These are phyloP conservation scores for Oreotrochilus melanogaster DNA, from an alignment of 2,113 vertebrate genomes.

Conservation along the genomic window DNA sequence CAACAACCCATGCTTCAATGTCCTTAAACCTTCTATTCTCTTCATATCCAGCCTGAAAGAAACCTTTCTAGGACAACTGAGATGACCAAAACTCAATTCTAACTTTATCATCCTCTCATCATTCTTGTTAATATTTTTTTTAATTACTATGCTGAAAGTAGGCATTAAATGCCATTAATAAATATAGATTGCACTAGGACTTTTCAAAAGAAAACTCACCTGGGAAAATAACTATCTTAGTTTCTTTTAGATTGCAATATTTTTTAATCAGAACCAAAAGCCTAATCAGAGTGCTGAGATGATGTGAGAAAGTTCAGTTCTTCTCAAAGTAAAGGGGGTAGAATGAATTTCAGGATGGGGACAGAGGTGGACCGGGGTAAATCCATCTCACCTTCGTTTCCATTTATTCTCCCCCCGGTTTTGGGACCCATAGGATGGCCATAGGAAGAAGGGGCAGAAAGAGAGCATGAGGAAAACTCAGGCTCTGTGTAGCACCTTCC, in stretches of 20 bases:
- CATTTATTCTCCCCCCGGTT: not conserved
- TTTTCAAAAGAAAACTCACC: not conserved
- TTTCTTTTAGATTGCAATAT: not conserved
- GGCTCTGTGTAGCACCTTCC: not conserved
- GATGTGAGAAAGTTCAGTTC: not conserved
- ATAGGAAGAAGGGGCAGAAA: not conserved
- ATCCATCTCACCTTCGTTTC: not conserved
- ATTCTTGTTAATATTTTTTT: not conserved
- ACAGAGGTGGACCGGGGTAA: not conserved
- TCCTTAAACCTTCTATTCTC: not conserved
- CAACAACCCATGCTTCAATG: not conserved
- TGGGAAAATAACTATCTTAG: not conserved
- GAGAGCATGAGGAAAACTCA: not conserved
- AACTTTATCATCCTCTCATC: not conserved
- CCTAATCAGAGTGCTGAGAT: not conserved
- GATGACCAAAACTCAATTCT: not conserved
- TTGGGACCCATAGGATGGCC: not conserved
- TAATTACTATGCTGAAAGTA: not conserved
- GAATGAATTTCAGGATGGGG: not conserved
- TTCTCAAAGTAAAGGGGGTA: not conserved
- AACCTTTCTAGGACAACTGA: not conserved
- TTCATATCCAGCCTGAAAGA: not conserved
- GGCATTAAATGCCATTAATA: not conserved
- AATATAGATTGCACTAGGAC: not conserved
- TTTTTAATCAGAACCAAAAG: not conserved